Evolutionary conservation across 2,113 vertebrate species (phyloP).

Genomic region (Alligator mississippiensis): DNA sequence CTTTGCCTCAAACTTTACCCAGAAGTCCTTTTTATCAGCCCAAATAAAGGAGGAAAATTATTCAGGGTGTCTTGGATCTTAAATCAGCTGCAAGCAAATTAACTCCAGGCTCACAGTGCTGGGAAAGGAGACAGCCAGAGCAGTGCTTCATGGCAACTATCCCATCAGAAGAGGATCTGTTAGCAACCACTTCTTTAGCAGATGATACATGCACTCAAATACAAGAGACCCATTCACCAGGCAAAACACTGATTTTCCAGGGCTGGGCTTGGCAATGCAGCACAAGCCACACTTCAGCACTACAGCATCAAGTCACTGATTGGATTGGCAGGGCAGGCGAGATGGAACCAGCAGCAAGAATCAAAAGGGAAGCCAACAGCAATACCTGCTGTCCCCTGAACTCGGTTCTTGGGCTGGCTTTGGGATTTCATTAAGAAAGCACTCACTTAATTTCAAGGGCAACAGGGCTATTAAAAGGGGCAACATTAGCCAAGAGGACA

Average conservation of each 20-base stretch:
- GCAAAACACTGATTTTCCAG: neutral
- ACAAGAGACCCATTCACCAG: rapidly evolving
- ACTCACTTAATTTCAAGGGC: neutral
- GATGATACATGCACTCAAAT: neutral
- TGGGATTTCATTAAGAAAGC: neutral
- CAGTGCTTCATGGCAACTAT: neutral
- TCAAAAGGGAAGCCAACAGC: neutral
- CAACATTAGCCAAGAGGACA: neutral
- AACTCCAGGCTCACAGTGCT: neutral
- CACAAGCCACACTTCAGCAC: neutral
- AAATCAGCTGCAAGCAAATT: neutral
- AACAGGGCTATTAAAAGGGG: neutral
- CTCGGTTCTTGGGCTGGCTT: rapidly evolving
- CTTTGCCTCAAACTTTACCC: neutral
- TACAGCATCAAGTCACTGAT: neutral
- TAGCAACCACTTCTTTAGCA: neutral
- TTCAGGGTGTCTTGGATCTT: too few relatives aligned
- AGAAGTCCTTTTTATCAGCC: neutral
- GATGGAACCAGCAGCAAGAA: neutral
- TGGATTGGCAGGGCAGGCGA: neutral
- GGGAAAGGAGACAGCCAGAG: neutral
- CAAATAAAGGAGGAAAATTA: neutral
- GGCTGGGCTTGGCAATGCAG: neutral
- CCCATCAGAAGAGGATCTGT: neutral
- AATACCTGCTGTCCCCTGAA: neutral